phyloP scores from a whole-genome alignment of 2,888 invertebrate genomes.

The Pilophorus perplexus region DNA sequence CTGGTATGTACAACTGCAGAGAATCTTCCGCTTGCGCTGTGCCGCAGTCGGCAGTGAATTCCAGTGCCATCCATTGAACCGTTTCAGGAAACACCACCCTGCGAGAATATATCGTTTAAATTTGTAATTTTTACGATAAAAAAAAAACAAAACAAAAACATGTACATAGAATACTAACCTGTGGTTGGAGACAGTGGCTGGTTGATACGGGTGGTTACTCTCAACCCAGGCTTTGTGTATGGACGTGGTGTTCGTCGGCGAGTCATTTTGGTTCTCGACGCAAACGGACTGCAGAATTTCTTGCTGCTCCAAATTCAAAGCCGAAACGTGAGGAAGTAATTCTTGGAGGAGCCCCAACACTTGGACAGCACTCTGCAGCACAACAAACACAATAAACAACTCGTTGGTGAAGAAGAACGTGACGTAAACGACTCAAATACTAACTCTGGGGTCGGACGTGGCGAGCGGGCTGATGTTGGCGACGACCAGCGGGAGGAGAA shows the following conservation, averaged over 20 bases:
- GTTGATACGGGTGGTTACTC: conserved; percentile 95
- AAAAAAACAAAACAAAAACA: background rate
- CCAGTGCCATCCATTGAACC: conserved; percentile 88
- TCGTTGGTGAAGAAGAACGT: too few species aligned
- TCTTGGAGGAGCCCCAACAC: conserved; percentile 82
- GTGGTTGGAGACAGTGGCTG: conserved; percentile 79
- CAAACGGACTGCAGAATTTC: conserved; percentile 54
- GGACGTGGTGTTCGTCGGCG: conserved; percentile 63
- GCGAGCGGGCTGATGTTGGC: conserved; percentile 81
- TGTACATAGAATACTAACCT: conserved; percentile 56
- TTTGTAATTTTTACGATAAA: background rate
- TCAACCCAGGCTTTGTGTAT: conserved; percentile 89
- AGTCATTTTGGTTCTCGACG: conserved; percentile 51
- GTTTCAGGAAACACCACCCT: conserved; percentile 83
- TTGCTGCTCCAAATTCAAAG: conserved; percentile 67
- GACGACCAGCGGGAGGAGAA: conserved; percentile 77
- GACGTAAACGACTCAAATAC: too few species aligned
- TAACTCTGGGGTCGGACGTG: conserved; percentile 77
- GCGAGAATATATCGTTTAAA: conserved; percentile 41
- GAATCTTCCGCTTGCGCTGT: conserved; percentile 93
- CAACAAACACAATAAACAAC: too few species aligned
- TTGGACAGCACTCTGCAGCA: conserved; percentile 73
- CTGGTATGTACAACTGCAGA: conserved; percentile 67
- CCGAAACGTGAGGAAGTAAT: conserved; percentile 82
- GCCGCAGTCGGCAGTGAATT: conserved; percentile 88